Conservation (phyloP, 2,113 vertebrate genomes). For the Cyphomyrus plagiostoma region DNA sequence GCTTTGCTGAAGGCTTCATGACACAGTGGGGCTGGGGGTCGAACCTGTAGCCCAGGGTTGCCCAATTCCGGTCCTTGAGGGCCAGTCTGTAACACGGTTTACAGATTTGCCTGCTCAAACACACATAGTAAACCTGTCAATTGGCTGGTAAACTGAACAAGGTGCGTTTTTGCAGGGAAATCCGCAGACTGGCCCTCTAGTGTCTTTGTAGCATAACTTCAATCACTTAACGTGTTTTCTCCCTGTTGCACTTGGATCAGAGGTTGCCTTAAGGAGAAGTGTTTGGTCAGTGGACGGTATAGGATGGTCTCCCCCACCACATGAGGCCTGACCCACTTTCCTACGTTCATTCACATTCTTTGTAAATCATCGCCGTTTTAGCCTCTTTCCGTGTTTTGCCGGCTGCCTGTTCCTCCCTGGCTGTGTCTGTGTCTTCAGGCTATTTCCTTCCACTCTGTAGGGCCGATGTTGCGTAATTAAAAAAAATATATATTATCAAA, state of each 20-base stretch:
- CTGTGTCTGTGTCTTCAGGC: neutral
- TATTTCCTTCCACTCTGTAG: neutral
- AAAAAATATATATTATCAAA: neutral
- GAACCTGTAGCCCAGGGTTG: neutral
- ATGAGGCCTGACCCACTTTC: neutral
- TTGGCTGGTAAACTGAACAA: neutral
- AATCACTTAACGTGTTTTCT: neutral
- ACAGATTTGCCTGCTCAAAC: neutral
- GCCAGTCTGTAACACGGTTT: neutral
- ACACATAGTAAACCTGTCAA: neutral
- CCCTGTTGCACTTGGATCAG: neutral
- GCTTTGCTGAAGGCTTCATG: neutral
- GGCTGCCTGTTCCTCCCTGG: neutral
- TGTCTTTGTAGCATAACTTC: neutral
- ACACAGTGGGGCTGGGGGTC: neutral
- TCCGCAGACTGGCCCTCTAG: neutral
- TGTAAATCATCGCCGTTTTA: neutral
- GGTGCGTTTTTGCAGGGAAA: neutral
- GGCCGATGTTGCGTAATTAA: neutral
- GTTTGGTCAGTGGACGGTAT: neutral
- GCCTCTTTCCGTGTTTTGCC: neutral
- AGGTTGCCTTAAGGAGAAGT: neutral
- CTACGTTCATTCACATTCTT: neutral
- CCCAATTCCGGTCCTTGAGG: neutral
- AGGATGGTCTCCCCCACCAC: neutral